Percentiles rank a stretch among this genome's conserved stretches.
These are phyloP conservation scores for Chaetodon trifascialis DNA, from an alignment of 2,113 vertebrate species.

Conservation along the genomic window DNA sequence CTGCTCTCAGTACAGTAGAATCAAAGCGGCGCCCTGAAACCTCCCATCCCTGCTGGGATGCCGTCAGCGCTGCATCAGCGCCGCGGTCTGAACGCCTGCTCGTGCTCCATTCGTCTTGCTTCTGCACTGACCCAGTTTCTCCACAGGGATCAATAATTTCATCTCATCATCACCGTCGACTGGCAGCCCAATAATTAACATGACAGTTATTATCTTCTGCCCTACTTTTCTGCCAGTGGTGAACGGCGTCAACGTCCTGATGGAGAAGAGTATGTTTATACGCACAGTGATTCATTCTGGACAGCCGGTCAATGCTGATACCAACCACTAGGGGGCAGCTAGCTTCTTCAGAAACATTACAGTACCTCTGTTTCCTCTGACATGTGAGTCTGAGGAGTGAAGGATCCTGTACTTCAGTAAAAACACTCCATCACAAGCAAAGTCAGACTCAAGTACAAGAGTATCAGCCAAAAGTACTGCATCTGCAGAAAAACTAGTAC, in stretches of 20 bases:
- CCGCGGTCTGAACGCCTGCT: too few species aligned
- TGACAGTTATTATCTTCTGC: neutral
- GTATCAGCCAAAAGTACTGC: neutral
- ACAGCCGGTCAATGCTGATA: conserved; percentile 4
- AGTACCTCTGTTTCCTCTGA: neutral
- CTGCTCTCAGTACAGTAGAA: neutral
- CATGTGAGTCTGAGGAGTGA: neutral
- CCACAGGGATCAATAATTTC: conserved; percentile 5
- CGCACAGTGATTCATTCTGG: neutral
- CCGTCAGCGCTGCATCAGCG: neutral
- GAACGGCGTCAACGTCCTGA: neutral
- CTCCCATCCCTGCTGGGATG: neutral
- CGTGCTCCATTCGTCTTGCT: neutral
- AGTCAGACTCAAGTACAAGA: neutral
- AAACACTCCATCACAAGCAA: neutral
- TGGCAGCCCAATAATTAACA: neutral
- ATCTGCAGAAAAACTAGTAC: too few species aligned
- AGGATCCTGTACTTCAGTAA: neutral
- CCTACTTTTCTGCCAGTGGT: neutral
- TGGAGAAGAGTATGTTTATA: neutral
- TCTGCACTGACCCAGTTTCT: conserved; percentile 15
- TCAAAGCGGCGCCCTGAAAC: neutral
- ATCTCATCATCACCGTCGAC: neutral
- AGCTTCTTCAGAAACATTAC: neutral
- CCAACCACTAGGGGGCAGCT: conserved; percentile 65